A percentile compares a stretch with the other conserved stretches of the same genome.
Conservation (phyloP, 2,797 vertebrate genomes). For the Aldrovandia affinis region DNA sequence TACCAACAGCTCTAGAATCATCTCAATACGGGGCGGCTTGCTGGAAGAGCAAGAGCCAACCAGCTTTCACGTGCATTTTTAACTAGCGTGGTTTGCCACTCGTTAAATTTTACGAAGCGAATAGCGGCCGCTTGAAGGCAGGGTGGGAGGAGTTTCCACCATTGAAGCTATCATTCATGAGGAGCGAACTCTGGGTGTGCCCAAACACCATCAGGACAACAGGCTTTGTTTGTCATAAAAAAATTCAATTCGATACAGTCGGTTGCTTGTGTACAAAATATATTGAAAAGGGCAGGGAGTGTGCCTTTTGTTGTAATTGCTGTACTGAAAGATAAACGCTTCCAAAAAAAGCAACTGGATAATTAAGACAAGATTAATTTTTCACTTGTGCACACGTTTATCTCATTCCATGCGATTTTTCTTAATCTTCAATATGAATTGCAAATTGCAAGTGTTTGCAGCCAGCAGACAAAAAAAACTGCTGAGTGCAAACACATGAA, state of each 20-base stretch:
- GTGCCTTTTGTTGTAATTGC: neutral
- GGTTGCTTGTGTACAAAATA: neutral
- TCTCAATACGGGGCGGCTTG: constrained; percentile 57
- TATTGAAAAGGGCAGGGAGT: neutral
- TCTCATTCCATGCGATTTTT: neutral
- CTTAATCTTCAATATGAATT: neutral
- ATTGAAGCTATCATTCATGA: constrained; percentile 38
- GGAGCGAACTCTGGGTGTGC: neutral
- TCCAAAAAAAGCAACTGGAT: neutral
- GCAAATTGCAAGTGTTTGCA: neutral
- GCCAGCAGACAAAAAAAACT: too few relatives aligned
- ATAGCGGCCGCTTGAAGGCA: constrained; percentile 37
- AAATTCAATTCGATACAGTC: constrained; percentile 50
- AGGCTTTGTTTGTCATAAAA: constrained; percentile 50
- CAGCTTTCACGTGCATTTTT: constrained; percentile 34
- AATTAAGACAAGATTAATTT: neutral
- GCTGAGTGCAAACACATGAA: too few relatives aligned
- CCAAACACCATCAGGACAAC: constrained; percentile 35
- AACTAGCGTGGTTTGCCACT: constrained; percentile 55
- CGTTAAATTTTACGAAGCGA: constrained; percentile 59
- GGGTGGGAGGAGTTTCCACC: constrained; percentile 30
- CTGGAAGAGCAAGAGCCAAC: constrained; percentile 29
- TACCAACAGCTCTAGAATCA: constrained; percentile 46
- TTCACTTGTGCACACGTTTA: too few relatives aligned
- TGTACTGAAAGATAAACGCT: neutral